These are phyloP conservation scores for Mormyrops boulengeri DNA, from an alignment of 2,797 vertebrate genomes.

Conservation along the genomic window DNA sequence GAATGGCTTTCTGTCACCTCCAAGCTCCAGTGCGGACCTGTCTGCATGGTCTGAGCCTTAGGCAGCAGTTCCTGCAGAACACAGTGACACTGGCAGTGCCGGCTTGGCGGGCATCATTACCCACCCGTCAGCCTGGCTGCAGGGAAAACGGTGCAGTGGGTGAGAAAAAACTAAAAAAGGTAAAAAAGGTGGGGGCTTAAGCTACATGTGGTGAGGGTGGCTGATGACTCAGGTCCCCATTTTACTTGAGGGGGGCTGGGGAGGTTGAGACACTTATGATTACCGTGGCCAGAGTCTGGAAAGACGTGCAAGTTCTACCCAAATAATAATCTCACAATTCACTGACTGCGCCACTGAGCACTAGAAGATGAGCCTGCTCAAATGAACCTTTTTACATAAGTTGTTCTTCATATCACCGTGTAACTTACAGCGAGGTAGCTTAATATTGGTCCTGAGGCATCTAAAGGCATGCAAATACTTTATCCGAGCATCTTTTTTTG, in stretches of 20 bases:
- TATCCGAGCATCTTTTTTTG: neutral
- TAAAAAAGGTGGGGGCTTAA: neutral
- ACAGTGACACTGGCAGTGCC: neutral
- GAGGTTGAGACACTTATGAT: neutral
- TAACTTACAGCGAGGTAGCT: neutral
- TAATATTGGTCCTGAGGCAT: neutral
- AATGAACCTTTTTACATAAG: neutral
- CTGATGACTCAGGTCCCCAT: neutral
- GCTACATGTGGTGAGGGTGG: neutral
- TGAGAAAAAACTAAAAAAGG: neutral
- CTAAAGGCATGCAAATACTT: neutral
- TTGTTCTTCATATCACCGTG: neutral
- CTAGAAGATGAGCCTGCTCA: neutral
- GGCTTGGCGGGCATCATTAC: neutral
- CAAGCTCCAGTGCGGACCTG: neutral
- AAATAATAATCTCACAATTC: neutral
- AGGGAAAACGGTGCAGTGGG: neutral
- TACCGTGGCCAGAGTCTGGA: neutral
- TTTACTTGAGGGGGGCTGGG: neutral
- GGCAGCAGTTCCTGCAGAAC: neutral
- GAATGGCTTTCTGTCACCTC: neutral
- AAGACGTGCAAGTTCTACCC: neutral
- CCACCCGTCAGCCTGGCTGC: neutral
- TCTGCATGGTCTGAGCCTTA: neutral
- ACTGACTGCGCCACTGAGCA: neutral